Percentiles rank a stretch among this genome's conserved stretches.
Conservation (phyloP, 2,113 vertebrate species). For the Hippopotamus amphibius region DNA sequence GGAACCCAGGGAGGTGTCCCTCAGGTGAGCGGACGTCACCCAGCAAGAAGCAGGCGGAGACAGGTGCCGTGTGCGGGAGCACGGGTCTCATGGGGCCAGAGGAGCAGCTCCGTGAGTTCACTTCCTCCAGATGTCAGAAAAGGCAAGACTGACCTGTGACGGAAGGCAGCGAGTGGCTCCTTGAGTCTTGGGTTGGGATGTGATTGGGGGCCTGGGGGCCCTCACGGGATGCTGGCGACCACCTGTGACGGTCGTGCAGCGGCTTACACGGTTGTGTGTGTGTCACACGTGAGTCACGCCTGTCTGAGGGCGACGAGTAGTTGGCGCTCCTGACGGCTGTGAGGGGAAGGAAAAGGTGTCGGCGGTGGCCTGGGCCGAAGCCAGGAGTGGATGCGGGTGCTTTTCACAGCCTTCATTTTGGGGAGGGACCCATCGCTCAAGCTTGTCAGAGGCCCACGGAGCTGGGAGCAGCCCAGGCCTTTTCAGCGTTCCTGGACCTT, state of each 20-base stretch:
- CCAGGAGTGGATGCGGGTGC: neutral
- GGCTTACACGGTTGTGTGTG: accelerated
- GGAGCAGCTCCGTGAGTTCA: neutral
- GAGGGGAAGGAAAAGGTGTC: neutral
- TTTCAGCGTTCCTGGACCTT: neutral
- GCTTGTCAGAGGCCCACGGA: neutral
- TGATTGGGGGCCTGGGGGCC: too few species aligned
- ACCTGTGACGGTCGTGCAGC: too few species aligned
- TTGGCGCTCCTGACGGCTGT: neutral
- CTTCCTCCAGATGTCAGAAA: neutral
- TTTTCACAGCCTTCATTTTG: neutral
- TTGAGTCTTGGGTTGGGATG: neutral
- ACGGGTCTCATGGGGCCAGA: neutral
- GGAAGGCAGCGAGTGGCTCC: neutral
- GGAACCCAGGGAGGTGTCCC: accelerated
- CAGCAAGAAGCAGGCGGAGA: too few species aligned
- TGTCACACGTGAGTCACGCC: too few species aligned
- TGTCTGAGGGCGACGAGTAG: accelerated
- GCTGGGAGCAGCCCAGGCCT: neutral
- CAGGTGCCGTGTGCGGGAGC: accelerated
- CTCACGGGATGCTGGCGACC: neutral
- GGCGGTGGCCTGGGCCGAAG: neutral
- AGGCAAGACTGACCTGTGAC: neutral
- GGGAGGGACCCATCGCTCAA: neutral
- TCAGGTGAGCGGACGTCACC: too few species aligned